Conservation (phyloP, 2,113 vertebrate genomes). For the Plecotus auritus region DNA sequence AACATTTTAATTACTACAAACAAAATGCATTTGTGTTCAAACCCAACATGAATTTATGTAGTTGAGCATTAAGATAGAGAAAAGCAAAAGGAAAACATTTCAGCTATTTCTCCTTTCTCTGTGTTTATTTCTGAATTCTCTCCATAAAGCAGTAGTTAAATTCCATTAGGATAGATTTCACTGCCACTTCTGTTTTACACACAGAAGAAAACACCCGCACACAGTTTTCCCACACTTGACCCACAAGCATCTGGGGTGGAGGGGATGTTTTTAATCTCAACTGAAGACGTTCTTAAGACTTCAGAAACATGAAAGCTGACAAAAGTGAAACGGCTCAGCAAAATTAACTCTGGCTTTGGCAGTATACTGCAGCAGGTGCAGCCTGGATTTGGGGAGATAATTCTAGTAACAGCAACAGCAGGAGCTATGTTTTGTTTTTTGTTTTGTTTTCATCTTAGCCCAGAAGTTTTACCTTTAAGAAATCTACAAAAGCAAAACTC, state of each 20-base stretch:
- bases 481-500: constrained; percentile 40
- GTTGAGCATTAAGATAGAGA: constrained; percentile 55
- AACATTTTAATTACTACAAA: constrained; percentile 98
- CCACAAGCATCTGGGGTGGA: neutral
- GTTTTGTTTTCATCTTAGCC: neutral
- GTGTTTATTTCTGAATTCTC: constrained; percentile 39
- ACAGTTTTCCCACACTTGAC: constrained; percentile 39
- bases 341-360: constrained; percentile 42
- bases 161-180: constrained; percentile 60
- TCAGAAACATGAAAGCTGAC: neutral
- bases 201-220: constrained; percentile 10
- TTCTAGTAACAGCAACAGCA: neutral
- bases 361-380: constrained; percentile 33
- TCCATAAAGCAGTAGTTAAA: constrained; percentile 21
- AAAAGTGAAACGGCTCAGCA: constrained; percentile 32
- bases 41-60: constrained; percentile 76
- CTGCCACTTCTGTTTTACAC: constrained; percentile 39
- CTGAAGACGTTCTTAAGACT: constrained; percentile 29
- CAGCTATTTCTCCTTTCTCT: constrained; percentile 43
- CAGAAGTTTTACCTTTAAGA: constrained; percentile 34
- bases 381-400: neutral
- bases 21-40: constrained; percentile 85
- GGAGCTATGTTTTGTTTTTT: neutral
- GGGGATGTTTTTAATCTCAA: neutral
- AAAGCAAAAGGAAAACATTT: constrained; percentile 59